Conservation (phyloP, 1,140 invertebrate species). For the Plutomurus gul region DNA sequence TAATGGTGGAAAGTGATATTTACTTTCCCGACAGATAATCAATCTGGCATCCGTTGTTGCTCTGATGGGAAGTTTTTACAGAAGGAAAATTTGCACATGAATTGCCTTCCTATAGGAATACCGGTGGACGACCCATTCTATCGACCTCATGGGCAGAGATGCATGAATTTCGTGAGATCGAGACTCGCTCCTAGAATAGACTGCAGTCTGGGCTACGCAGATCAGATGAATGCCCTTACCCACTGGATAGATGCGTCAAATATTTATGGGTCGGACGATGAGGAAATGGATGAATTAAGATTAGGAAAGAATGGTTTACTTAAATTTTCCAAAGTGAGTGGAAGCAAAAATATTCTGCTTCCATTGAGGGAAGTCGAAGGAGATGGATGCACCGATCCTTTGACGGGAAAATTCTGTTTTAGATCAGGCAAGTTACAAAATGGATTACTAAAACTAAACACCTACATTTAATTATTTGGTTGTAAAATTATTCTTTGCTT, state of each 20-base stretch:
- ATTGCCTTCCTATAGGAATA: constrained; percentile 83
- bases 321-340: constrained; percentile 10
- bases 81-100: constrained; percentile 14
- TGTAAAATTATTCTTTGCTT: constrained; percentile 52
- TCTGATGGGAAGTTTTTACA: too few species aligned
- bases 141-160: constrained; percentile 68
- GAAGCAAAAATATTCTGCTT: neutral
- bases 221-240: constrained; percentile 53
- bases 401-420: constrained; percentile 51
- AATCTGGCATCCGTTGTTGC: constrained; percentile 1
- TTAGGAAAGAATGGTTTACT: constrained; percentile 58
- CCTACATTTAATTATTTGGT: constrained; percentile 53
- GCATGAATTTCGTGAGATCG: constrained; percentile 84
- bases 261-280: constrained; percentile 84
- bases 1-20: neutral
- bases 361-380: constrained; percentile 17
- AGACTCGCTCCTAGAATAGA: constrained; percentile 59
- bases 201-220: constrained; percentile 56
- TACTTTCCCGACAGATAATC: neutral
- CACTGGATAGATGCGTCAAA: constrained; percentile 76
- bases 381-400: constrained; percentile 34
- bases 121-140: constrained; percentile 82
- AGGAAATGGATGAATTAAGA: constrained; percentile 73
- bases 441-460: constrained; percentile 61
- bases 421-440: constrained; percentile 58